phyloP scores from a whole-genome alignment of 2,113 vertebrate genomes.

The Limnothrissa miodon region DNA sequence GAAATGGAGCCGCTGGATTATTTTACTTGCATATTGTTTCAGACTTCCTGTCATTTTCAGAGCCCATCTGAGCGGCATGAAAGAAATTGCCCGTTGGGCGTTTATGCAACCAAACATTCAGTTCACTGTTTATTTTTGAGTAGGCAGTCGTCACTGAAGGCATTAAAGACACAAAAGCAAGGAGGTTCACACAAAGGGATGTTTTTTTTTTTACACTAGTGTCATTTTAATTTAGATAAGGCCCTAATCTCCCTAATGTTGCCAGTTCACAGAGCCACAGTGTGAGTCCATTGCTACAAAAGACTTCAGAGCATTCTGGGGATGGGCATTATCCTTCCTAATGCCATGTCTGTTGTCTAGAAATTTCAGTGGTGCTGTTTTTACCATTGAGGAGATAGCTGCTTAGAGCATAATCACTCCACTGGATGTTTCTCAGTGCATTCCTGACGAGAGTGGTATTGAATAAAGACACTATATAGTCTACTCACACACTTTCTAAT shows the following conservation, averaged over 20 bases:
- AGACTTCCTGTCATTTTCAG: neutral
- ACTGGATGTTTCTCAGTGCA: neutral
- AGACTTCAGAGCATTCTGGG: neutral
- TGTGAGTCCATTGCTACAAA: constrained; percentile 2
- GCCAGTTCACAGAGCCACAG: neutral
- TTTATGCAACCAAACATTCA: neutral
- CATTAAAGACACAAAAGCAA: neutral
- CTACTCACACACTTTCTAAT: neutral
- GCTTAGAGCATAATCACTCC: neutral
- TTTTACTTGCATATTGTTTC: neutral
- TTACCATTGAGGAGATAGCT: neutral
- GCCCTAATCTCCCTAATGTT: neutral
- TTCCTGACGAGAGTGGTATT: neutral
- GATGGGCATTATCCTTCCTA: neutral
- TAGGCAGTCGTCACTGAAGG: neutral
- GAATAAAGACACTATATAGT: neutral
- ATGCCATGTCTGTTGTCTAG: neutral
- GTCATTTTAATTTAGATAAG: constrained; percentile 18
- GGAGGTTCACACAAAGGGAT: neutral
- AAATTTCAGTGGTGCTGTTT: neutral
- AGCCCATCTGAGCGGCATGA: neutral
- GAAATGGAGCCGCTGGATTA: neutral
- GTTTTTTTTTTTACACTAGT: neutral
- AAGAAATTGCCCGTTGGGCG: neutral
- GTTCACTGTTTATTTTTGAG: neutral